Conservation (phyloP, 2,113 vertebrate species). For the Sminthopsis crassicaudata region DNA sequence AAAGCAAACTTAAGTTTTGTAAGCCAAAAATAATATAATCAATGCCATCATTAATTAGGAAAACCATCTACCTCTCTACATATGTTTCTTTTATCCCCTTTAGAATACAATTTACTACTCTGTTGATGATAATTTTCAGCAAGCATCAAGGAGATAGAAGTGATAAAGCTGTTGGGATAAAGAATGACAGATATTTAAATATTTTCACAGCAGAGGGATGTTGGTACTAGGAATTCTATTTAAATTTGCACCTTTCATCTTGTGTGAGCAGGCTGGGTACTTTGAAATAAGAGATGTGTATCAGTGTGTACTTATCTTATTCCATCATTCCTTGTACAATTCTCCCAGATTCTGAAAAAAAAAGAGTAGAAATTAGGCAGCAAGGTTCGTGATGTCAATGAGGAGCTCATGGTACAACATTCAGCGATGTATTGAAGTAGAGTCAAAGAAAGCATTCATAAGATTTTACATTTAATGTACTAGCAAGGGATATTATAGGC, state of each 20-base stretch:
- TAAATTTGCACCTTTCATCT: background rate
- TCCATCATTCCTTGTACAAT: conserved; percentile 38
- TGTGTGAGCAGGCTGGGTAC: background rate
- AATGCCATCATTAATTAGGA: background rate
- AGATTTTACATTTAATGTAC: conserved; percentile 9
- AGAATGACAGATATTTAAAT: background rate
- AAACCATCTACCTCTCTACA: background rate
- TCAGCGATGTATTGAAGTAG: conserved; percentile 39
- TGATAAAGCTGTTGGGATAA: background rate
- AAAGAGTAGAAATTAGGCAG: background rate
- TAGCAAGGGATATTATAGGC: conserved; percentile 4
- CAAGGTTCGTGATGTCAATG: conserved; percentile 16
- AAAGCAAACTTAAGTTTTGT: background rate
- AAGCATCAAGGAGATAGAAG: background rate
- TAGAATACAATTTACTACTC: conserved; percentile 23
- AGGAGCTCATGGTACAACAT: background rate
- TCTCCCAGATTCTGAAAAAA: conserved; percentile 14
- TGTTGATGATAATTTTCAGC: background rate
- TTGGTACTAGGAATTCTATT: conserved; percentile 27
- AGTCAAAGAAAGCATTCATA: conserved; percentile 39
- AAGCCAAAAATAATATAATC: background rate
- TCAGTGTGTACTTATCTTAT: background rate
- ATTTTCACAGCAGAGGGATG: background rate
- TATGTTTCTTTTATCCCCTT: conserved; percentile 7
- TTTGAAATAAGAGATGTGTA: background rate